phyloP scores from a whole-genome alignment of 2,888 invertebrate species.

The Mesorhabditis belari region DNA sequence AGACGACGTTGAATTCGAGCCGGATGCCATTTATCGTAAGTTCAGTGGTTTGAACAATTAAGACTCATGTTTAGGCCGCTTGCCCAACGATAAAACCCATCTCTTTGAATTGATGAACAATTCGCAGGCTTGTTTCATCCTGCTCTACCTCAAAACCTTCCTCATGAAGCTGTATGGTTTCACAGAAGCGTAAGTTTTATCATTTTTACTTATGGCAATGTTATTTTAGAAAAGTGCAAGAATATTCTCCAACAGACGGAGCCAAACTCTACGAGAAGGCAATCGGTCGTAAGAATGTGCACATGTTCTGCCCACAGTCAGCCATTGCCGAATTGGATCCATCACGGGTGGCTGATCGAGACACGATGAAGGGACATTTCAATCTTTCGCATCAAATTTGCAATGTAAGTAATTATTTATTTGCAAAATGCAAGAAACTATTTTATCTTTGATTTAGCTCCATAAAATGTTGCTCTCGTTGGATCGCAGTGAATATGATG shows the following conservation, averaged over 20 bases:
- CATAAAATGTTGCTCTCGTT: slow-evolving; percentile 44
- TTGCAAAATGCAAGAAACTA: no score
- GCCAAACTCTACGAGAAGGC: slow-evolving; percentile 94
- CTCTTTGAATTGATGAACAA: slow-evolving; percentile 81
- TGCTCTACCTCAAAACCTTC: slow-evolving; percentile 88
- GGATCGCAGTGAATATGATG: slow-evolving; percentile 35
- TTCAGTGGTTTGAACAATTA: no score
- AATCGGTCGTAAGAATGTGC: slow-evolving; percentile 63
- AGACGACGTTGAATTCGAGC: slow-evolving; percentile 56
- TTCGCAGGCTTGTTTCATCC: slow-evolving; percentile 86
- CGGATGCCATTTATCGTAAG: slow-evolving; percentile 33
- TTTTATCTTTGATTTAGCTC: slow-evolving; percentile 39
- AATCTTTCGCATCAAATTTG: slow-evolving; percentile 41
- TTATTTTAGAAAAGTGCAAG: slow-evolving; percentile 71
- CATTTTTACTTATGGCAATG: not conserved
- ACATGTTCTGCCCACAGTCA: slow-evolving; percentile 41
- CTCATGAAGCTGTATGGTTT: slow-evolving; percentile 91
- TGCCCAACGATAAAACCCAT: slow-evolving; percentile 74
- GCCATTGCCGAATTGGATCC: slow-evolving; percentile 36
- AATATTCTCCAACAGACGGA: slow-evolving; percentile 90
- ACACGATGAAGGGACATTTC: slow-evolving; percentile 29
- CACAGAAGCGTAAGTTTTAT: slow-evolving; percentile 66
- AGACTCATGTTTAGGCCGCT: no score
- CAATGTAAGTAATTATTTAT: slow-evolving; percentile 15
- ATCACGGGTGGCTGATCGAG: slow-evolving; percentile 15